phyloP scores from a whole-genome alignment of 1,140 invertebrate genomes.

The Sitobion miscanthi region DNA sequence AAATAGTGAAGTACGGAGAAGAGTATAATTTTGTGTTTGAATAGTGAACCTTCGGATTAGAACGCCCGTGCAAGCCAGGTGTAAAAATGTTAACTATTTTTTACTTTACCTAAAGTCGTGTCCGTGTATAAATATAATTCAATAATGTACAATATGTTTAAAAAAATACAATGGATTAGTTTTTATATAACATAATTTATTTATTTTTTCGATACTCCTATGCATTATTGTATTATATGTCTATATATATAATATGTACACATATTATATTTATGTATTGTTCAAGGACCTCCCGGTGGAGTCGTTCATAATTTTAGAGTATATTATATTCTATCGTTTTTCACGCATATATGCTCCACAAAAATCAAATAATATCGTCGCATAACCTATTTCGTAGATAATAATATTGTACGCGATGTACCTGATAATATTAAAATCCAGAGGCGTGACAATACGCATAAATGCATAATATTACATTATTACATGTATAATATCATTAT shows the following conservation, averaged over 20 bases:
- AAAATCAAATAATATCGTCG: neutral
- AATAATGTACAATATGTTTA: neutral
- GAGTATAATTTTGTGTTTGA: neutral
- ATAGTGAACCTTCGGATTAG: neutral
- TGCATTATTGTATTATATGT: neutral
- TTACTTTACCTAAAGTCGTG: neutral
- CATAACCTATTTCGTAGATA: neutral
- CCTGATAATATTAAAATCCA: neutral
- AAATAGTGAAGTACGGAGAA: neutral
- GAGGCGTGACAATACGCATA: neutral
- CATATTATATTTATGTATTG: neutral
- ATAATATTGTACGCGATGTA: neutral
- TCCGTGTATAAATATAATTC: neutral
- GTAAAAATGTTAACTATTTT: neutral
- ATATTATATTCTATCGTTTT: neutral
- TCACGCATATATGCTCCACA: neutral
- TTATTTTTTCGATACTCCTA: neutral
- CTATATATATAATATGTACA: neutral
- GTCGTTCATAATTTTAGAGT: neutral
- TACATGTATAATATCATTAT: neutral
- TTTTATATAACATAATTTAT: neutral
- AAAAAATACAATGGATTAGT: neutral
- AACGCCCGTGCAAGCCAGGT: neutral
- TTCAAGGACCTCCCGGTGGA: neutral
- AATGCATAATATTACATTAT: neutral